These are phyloP conservation scores for Sweltsa coloradensis DNA, from an alignment of 1,140 invertebrate species.

Conservation along the genomic window DNA sequence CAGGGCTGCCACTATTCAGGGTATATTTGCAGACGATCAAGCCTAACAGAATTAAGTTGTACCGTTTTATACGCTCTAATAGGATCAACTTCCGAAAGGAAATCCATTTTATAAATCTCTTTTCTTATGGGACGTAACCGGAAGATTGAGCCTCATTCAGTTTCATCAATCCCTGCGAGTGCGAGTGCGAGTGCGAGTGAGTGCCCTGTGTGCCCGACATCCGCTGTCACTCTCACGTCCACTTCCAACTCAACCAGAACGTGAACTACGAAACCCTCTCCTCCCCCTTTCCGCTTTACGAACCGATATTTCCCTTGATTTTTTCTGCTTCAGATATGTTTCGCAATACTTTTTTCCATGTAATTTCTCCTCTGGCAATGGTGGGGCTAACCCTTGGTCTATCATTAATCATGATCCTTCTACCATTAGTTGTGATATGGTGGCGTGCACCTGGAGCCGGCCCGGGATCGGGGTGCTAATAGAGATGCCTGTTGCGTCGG, in stretches of 20 bases:
- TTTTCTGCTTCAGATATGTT: not conserved
- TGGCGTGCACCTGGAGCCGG: slow-evolving; percentile 1
- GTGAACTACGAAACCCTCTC: not conserved
- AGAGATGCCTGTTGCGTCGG: slow-evolving; percentile 10
- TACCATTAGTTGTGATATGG: slow-evolving; percentile 12
- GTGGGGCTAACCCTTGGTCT: not conserved
- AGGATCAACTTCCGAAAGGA: too few species aligned
- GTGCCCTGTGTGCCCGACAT: not conserved
- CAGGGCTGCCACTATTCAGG: too few species aligned
- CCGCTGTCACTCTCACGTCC: slow-evolving; percentile 7
- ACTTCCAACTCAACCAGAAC: slow-evolving; percentile 5
- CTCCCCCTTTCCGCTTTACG: not conserved
- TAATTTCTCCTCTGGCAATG: not conserved
- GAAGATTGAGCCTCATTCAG: too few species aligned
- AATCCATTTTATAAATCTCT: too few species aligned
- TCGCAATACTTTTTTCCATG: not conserved
- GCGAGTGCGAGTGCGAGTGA: not conserved
- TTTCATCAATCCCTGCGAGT: too few species aligned
- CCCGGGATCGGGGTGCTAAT: slow-evolving; percentile 7
- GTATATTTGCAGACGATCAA: too few species aligned
- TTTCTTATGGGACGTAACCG: too few species aligned
- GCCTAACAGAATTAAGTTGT: too few species aligned
- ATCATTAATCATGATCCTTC: slow-evolving; percentile 14
- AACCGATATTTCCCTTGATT: not conserved
- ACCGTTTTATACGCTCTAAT: too few species aligned